Conservation (phyloP, 1,140 invertebrate species). For the Lepeophtheirus salmonis region DNA sequence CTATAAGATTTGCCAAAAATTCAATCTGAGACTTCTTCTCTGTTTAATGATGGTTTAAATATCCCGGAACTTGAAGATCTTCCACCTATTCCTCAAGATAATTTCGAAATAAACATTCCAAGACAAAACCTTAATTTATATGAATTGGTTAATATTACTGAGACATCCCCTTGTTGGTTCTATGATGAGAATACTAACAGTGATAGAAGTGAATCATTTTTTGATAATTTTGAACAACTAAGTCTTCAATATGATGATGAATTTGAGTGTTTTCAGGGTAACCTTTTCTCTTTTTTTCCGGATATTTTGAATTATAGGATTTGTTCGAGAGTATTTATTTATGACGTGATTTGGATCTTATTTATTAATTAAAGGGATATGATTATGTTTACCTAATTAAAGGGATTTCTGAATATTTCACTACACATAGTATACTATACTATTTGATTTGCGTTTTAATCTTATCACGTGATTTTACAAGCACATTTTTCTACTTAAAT, state of each 20-base stretch:
- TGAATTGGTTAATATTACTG: constrained; percentile 9
- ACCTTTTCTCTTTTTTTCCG: no score
- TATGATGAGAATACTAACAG: neutral
- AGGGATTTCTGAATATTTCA: neutral
- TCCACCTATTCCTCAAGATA: neutral
- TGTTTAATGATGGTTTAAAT: neutral
- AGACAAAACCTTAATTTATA: neutral
- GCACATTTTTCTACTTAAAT: no score
- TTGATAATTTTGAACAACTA: neutral
- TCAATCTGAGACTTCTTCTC: neutral
- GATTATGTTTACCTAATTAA: neutral
- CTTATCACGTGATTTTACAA: no score
- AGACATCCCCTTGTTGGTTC: neutral
- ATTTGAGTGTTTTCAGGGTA: no score
- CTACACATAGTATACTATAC: neutral
- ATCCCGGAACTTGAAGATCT: neutral
- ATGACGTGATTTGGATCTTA: neutral
- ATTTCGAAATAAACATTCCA: neutral
- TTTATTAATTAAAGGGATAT: neutral
- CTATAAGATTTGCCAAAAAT: neutral
- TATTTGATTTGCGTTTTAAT: neutral
- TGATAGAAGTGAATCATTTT: neutral
- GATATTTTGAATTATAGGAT: no score
- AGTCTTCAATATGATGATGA: neutral
- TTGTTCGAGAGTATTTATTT: no score